phyloP scores from a whole-genome alignment of 2,113 vertebrate genomes.

The Hemichromis elongatus region DNA sequence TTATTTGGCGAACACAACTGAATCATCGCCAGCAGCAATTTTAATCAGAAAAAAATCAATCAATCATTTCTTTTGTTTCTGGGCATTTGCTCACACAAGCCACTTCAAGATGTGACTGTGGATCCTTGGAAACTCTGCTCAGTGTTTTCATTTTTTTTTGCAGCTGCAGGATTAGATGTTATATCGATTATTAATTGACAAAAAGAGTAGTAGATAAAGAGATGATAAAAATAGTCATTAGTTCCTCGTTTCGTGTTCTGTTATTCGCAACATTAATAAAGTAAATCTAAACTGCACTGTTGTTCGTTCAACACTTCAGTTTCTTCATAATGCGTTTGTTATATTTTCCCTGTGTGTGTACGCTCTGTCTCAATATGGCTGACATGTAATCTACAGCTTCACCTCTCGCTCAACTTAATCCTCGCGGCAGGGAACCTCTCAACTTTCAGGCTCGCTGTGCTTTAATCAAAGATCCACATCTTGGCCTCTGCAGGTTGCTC shows the following conservation, averaged over 20 bases:
- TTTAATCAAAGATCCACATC: slow-evolving; percentile 47
- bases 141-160: not conserved
- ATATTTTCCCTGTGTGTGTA: not conserved
- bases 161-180: not conserved
- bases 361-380: not conserved
- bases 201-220: not conserved
- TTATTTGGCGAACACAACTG: not conserved
- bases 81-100: not conserved
- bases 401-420: slow-evolving; percentile 13
- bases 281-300: not conserved
- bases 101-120: not conserved
- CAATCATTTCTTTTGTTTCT: not conserved
- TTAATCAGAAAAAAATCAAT: not conserved
- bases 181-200: not conserved
- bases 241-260: rapidly evolving
- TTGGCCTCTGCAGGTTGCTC: slow-evolving; percentile 10
- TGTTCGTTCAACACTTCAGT: not conserved
- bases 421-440: slow-evolving; percentile 11
- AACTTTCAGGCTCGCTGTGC: slow-evolving; percentile 16
- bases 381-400: not conserved
- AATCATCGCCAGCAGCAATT: not conserved
- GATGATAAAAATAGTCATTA: not conserved
- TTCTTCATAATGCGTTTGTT: not conserved
- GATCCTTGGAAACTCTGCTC: not conserved
- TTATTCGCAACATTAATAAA: not conserved